phyloP scores from a whole-genome alignment of 2,888 invertebrate species.

The Standfussiana lucernea region DNA sequence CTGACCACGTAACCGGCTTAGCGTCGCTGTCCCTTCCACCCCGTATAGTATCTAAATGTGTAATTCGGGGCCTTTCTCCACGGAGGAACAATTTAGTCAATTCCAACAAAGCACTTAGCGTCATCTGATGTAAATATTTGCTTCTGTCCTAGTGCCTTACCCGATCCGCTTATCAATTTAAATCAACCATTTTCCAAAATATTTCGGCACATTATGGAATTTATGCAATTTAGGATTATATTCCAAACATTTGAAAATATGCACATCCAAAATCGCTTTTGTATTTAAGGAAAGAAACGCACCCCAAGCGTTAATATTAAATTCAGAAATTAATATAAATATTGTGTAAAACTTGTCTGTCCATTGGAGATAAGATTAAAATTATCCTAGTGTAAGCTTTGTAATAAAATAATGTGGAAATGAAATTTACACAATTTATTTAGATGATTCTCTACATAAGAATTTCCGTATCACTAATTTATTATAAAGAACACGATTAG shows the following conservation, averaged over 20 bases:
- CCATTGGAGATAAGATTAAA: conserved; percentile 67
- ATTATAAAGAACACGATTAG: conserved; percentile 69
- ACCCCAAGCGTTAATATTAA: conserved; percentile 55
- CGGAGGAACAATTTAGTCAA: conserved; percentile 70
- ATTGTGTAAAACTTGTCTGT: conserved; percentile 63
- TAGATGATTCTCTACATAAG: conserved; percentile 82
- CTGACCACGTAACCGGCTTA: too few relatives aligned
- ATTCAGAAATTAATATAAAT: conserved; percentile 39
- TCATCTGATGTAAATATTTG: conserved; percentile 48
- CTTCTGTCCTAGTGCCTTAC: conserved; percentile 72
- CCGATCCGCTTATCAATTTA: conserved; percentile 45
- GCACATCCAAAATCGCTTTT: conserved; percentile 76
- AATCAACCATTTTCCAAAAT: conserved; percentile 36
- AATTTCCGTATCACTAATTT: conserved; percentile 82
- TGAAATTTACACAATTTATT: conserved; percentile 87
- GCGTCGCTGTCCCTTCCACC: too few relatives aligned
- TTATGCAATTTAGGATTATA: conserved; percentile 60
- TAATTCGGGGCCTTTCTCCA: conserved; percentile 54
- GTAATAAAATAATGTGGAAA: conserved; percentile 82
- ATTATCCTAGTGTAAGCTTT: conserved; percentile 62
- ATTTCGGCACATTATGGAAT: conserved; percentile 50
- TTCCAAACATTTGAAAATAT: conserved; percentile 55
- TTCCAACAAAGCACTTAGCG: conserved; percentile 53
- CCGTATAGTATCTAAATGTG: conserved; percentile 30
- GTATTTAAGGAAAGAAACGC: conserved; percentile 71